phyloP scores from a whole-genome alignment of 2,888 invertebrate genomes.

The Furcula furcula region DNA sequence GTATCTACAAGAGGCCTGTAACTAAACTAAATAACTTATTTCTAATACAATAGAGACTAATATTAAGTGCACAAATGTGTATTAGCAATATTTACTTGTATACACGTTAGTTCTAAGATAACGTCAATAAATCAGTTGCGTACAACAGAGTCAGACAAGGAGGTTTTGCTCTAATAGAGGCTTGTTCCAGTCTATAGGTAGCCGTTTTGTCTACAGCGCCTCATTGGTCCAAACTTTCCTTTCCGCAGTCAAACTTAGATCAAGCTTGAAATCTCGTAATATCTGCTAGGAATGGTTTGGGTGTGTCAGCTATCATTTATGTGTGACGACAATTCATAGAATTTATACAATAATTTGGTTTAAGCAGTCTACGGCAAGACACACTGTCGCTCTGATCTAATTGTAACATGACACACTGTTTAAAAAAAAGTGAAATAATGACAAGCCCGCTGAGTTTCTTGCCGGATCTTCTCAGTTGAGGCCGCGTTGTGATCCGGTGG shows the following conservation, averaged over 20 bases:
- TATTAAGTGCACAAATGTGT: not conserved
- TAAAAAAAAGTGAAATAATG: no score
- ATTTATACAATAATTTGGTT: no score
- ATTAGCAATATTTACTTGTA: not conserved
- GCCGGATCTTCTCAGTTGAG: no score
- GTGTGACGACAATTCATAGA: conserved; percentile 49
- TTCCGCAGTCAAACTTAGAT: conserved; percentile 76
- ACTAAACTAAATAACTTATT: no score
- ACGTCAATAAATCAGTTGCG: conserved; percentile 50
- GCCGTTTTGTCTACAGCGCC: conserved; percentile 64
- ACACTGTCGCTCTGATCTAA: no score
- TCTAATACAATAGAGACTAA: not conserved
- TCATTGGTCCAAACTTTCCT: conserved; percentile 74
- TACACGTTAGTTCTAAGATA: conserved; percentile 11
- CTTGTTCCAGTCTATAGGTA: conserved; percentile 52
- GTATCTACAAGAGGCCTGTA: no score
- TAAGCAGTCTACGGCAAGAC: no score
- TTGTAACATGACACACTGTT: no score
- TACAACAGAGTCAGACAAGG: conserved; percentile 41
- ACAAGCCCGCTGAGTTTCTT: no score
- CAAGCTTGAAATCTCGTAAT: conserved; percentile 54
- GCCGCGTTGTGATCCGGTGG: no score
- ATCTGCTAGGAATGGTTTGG: conserved; percentile 15
- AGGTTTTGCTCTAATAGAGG: conserved; percentile 57
- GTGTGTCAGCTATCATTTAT: conserved; percentile 37